Percentiles rank a stretch among this genome's conserved stretches.
Evolutionary conservation across 2,888 invertebrate genomes (phyloP).

Genomic region (Augiades crinisus): DNA sequence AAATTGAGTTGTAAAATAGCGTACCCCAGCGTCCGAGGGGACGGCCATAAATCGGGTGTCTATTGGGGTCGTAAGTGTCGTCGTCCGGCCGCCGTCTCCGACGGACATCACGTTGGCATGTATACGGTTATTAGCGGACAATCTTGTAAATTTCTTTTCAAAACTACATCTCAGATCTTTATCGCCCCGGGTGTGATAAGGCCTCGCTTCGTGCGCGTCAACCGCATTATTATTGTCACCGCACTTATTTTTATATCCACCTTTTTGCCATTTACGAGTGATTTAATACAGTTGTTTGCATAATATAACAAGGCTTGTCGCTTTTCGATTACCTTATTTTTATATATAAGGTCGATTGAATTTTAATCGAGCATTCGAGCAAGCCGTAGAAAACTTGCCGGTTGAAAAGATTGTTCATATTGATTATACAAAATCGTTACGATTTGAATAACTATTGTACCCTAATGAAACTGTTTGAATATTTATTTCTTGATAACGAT

Average conservation of each 20-base stretch:
- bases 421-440: slow-evolving; percentile 48
- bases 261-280: slow-evolving; percentile 60
- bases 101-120: slow-evolving; percentile 51
- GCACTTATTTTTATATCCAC: slow-evolving; percentile 53
- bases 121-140: slow-evolving; percentile 66
- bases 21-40: slow-evolving; percentile 60
- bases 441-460: slow-evolving; percentile 45
- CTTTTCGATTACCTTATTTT: slow-evolving; percentile 58
- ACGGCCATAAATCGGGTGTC: slow-evolving; percentile 64
- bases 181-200: slow-evolving; percentile 55
- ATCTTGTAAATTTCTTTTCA: slow-evolving; percentile 67
- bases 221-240: slow-evolving; percentile 53
- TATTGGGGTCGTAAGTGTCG: slow-evolving; percentile 67
- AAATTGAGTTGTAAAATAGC: slow-evolving; percentile 72
- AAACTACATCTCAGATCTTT: slow-evolving; percentile 66
- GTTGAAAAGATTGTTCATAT: slow-evolving; percentile 54
- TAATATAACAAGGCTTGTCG: slow-evolving; percentile 62
- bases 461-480: slow-evolving; percentile 42
- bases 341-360: slow-evolving; percentile 49
- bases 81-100: slow-evolving; percentile 48
- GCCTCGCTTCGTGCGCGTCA: slow-evolving; percentile 40
- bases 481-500: slow-evolving; percentile 29
- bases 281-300: slow-evolving; percentile 62
- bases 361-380: slow-evolving; percentile 59
- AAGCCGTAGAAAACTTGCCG: slow-evolving; percentile 48